Base-by-base conservation (phyloP, 2,797 vertebrate genomes). In the Psittacula echo region DNA sequence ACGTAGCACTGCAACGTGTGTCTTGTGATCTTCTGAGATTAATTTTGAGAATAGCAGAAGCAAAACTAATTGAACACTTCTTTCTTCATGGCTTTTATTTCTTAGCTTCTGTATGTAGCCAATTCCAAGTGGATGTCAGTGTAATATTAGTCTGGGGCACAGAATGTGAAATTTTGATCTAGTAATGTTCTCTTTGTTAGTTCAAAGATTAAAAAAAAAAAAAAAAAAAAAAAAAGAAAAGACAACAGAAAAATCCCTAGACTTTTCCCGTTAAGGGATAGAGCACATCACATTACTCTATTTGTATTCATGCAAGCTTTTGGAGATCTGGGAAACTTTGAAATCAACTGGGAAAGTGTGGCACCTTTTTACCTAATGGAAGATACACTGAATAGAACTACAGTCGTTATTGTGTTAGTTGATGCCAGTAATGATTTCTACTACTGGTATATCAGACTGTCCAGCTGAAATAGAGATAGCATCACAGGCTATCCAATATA, bases 121-220 rank as follows among this genome's bases (percentile, higher is more conserved):
- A 65, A 3, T 77, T 94, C 64, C 77, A 89, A 88, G n/a, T 51
- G 32, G 53, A 72, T 87, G 32, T 27, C 45, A 71, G 26, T 58
- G 67, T 53, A 85, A 70, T 72, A 94, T 42, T 82, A 77, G 13
- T 72, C 85, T 61, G 50, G 86, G 53, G 26, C 20, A 87, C 34
- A 75, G 68, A 94, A 84, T 77, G 17, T n/a, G 60, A 95, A 89
- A 70, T 82, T 80, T 80, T 80, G n/a, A 71, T 91, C 76, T 82
- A 75, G 61, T 71, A 79, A 67, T 78, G 1, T 37, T 90, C 50
- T 79, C 54, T 67, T 95, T 18, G 21, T 75, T 78, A 93, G 47
- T 71, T 90, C 21, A 79, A 94, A 48, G 18, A 79, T 22, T 64
- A 10, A 39, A 7, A 53, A n/a, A n/a, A n/a, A n/a, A n/a, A n/a